Evolutionary conservation across 2,113 vertebrate species (phyloP), one percentile per base, ranked within the genome.

Genomic region (Podarcis muralis): DNA sequence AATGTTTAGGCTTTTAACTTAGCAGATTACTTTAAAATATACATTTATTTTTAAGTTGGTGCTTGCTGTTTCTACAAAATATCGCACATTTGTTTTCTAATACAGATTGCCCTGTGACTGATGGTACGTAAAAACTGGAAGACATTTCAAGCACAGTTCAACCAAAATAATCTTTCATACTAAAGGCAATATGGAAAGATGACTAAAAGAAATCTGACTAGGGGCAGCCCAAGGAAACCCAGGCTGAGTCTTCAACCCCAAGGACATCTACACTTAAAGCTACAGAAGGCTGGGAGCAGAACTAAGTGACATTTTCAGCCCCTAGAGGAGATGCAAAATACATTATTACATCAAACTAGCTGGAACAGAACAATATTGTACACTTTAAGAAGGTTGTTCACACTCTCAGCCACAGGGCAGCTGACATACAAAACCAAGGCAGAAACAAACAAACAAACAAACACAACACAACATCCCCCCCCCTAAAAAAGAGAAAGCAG

Each of bases 381-480:
- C 37, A 71, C 43, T 86, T 88, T 93, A 86, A 84, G 90, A 88
- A 88, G 91, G 91, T 80, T 57, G 89, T 89, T 92, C 71, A 76
- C 82, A 90, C 27, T 48, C 87, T 83, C 88, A 90, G 86, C 88
- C 90, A 83, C 88, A 35, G 40, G 85, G 89, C 83, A 87, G 90
- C 91, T 95, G 12, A 43, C 89, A 95, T 94, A 95, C 94, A 95
- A 92, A 93, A 37, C 62, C 25, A 69, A 88, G n/a, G 43, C 25
- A 75, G 53, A 74, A 72, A 62, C 53, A 95, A 93, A 91, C 87
- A 90, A 13, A 35, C 62, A 86, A 30, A 65, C 22, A 68, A 37
- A 22, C 76, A 86, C 30, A 32, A 32, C 32, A 74, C 18, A 15
- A 37, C 13, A 88, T n/a, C n/a, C 81, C 90, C 91, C 57, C 53